These are phyloP conservation scores for Drosophila guanche DNA, from an alignment of 1,140 invertebrate species.

Conservation along the genomic window DNA sequence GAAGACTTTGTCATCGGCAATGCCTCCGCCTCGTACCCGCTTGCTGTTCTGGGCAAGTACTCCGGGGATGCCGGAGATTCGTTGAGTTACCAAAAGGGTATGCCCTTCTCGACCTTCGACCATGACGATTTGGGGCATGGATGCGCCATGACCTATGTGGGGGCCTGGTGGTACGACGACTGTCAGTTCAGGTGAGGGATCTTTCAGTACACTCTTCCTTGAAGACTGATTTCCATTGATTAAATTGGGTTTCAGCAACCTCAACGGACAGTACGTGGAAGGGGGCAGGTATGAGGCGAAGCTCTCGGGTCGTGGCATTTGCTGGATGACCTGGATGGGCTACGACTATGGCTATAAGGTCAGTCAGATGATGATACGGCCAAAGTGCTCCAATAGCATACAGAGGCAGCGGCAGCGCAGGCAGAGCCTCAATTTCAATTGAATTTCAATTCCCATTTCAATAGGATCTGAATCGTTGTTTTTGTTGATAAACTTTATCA, in stretches of 20 bases:
- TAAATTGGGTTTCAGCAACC: constrained; percentile 39
- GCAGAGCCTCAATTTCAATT: constrained; percentile 9
- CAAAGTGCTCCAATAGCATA: constrained; percentile 55
- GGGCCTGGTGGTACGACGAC: constrained; percentile 88
- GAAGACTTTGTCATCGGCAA: constrained; percentile 87
- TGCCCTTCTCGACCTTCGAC: constrained; percentile 64
- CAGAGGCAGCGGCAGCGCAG: constrained; percentile 12
- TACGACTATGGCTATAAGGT: constrained; percentile 71
- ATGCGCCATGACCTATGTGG: constrained; percentile 87
- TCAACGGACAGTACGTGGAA: constrained; percentile 63
- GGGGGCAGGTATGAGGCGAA: constrained; percentile 57
- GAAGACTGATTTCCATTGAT: not conserved
- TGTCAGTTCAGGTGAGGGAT: constrained; percentile 67
- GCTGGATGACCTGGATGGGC: constrained; percentile 66
- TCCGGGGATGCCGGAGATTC: constrained; percentile 65
- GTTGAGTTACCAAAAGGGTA: constrained; percentile 49
- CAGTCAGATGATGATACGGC: constrained; percentile 70
- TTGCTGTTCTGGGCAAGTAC: constrained; percentile 86
- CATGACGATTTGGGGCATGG: constrained; percentile 87
- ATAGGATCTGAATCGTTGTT: constrained; percentile 17
- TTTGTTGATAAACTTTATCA: constrained; percentile 45
- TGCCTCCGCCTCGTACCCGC: constrained; percentile 86
- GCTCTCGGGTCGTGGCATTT: constrained; percentile 63
- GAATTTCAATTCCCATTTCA: constrained; percentile 16
- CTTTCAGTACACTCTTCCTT: not conserved